phyloP scores from a whole-genome alignment of 2,888 invertebrate species.

The Mongoloraphidia duomilia region DNA sequence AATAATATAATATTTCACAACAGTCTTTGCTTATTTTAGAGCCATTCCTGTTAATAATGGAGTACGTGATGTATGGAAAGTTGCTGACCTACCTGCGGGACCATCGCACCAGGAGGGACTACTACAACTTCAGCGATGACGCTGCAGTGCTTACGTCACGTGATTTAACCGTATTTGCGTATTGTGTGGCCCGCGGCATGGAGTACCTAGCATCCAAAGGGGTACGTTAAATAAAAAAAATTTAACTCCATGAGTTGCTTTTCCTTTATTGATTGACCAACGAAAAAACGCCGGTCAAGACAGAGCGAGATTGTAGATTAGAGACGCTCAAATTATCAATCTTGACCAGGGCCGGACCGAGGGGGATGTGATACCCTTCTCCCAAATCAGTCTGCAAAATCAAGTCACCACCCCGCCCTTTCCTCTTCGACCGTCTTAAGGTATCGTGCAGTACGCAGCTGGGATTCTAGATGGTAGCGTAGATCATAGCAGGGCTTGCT shows the following conservation, averaged over 20 bases:
- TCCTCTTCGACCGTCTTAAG: no score
- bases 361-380: no score
- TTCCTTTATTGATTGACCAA: neutral
- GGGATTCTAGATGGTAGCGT: no score
- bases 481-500: no score
- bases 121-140: constrained; percentile 47
- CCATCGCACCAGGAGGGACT: constrained; percentile 37
- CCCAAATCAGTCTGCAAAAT: no score
- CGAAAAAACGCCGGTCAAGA: neutral
- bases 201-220: constrained; percentile 68
- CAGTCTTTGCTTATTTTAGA: constrained; percentile 37
- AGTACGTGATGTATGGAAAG: constrained; percentile 75
- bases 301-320: no score
- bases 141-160: constrained; percentile 51
- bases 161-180: constrained; percentile 64
- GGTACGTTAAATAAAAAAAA: constrained; percentile 32
- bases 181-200: constrained; percentile 75
- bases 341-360: no score
- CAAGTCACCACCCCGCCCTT: no score
- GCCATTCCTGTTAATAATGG: constrained; percentile 70
- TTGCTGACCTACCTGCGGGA: constrained; percentile 60
- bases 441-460: no score
- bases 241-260: neutral
- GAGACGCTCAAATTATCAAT: no score
- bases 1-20: neutral